Percentiles rank a stretch among this genome's conserved stretches.
These are phyloP conservation scores for Bungarus multicinctus DNA, from an alignment of 2,113 vertebrate genomes.

Conservation along the genomic window DNA sequence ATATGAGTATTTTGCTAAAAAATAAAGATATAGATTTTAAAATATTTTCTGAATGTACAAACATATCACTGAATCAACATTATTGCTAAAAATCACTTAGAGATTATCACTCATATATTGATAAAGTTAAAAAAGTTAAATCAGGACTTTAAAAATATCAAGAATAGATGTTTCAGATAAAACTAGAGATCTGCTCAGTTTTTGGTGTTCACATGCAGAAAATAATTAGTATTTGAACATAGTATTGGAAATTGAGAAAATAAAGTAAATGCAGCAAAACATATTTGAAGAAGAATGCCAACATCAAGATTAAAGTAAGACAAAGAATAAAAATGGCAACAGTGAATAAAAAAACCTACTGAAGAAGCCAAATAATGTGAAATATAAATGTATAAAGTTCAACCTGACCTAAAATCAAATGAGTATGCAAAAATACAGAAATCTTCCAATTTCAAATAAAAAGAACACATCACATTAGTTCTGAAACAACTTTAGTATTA, in stretches of 20 bases:
- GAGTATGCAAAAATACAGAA: background rate
- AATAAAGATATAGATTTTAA: conserved; percentile 16
- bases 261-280: background rate
- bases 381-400: background rate
- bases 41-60: conserved; percentile 19
- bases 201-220: background rate
- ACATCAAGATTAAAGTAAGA: background rate
- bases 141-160: background rate
- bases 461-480: background rate
- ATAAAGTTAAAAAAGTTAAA: background rate
- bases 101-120: background rate
- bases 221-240: background rate
- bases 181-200: background rate
- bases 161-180: background rate
- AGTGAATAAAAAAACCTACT: background rate
- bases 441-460: background rate
- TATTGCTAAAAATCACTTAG: background rate
- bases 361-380: background rate
- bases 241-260: background rate
- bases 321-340: background rate
- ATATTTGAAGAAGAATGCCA: background rate
- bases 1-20: conserved; percentile 30
- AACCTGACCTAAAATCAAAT: background rate
- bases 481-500: background rate
- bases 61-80: background rate